Conservation (phyloP, 2,888 invertebrate genomes). For the Lissocephala sabroskyi region DNA sequence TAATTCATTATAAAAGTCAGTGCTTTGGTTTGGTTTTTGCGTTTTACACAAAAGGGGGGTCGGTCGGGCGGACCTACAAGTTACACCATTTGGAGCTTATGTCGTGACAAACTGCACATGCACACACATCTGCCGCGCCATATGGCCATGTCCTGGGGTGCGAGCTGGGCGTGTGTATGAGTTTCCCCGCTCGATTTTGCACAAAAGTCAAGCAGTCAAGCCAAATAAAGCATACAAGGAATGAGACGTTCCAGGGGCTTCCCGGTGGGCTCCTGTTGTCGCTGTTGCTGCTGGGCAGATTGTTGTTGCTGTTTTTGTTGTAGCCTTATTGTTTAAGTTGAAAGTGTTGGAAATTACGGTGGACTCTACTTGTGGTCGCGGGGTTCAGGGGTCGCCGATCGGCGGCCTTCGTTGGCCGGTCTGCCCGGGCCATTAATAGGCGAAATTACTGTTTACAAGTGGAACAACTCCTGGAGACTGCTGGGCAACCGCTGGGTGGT, state of each 20-base stretch:
- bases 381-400: constrained; percentile 26
- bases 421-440: constrained; percentile 49
- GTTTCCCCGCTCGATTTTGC: constrained; percentile 57
- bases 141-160: constrained; percentile 9
- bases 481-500: constrained; percentile 10
- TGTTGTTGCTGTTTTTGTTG: no score
- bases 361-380: constrained; percentile 65
- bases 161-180: constrained; percentile 41
- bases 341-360: constrained; percentile 64
- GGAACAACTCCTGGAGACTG: constrained; percentile 21
- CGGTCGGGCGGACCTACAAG: constrained; percentile 4
- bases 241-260: no score
- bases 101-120: constrained; percentile 59
- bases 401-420: background rate
- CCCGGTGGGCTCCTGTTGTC: background rate
- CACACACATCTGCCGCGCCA: constrained; percentile 47
- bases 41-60: constrained; percentile 41
- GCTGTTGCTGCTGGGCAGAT: no score
- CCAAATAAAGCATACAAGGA: background rate
- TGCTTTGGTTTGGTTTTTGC: constrained; percentile 61
- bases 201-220: constrained; percentile 24
- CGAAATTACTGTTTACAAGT: constrained; percentile 64
- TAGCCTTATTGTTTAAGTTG: no score
- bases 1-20: constrained; percentile 64
- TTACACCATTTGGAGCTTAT: constrained; percentile 41